Base-by-base conservation (phyloP, 1,140 invertebrate species). In the Leptopilina boulardi region DNA sequence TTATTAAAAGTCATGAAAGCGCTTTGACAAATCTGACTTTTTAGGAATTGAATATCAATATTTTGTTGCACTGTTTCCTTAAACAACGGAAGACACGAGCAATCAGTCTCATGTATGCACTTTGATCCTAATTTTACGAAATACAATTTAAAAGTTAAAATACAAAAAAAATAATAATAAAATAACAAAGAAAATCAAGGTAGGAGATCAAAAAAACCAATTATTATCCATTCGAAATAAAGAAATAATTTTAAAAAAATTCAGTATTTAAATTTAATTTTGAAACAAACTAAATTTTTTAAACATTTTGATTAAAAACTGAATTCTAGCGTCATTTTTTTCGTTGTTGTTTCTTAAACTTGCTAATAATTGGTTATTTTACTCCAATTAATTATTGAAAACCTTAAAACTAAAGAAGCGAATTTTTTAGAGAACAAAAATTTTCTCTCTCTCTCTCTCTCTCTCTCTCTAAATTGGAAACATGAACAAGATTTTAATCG, bases 31-130 rank as follows among this genome's bases (percentile, higher is more conserved):
- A 18, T 51, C 1, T 30, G 26, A 15, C 26, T 66, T 66, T 66
- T 6, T 15, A 59, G 15, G n/a, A 26, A 66, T 34, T 66, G 54
- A 66, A 66, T 66, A 34, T 26, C 13, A 66, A 56, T 56, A 56
- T 56, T 10, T 66, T 66, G 15, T 34, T 66, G 26, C 56, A 30
- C 59, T 30, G 59, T 26, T 66, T 66, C 13, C 59, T n/a, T 34
- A n/a, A 30, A 30, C 13, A 30, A 15, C 59, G 59, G 26, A 34
- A 66, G 59, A 34, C 59, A 30, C 26, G 26, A 66, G 59, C 23
- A 8, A 66, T 23, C 26, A 66, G 13, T 59, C 23, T 30, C 56
- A 59, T 30, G 56, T 21, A 66, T 21, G 11, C 23, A 66, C 23
- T 30, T 66, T 66, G 21, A 26, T 15, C 15, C 15, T 51, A 51